A percentile compares a stretch with the other conserved stretches of the same genome.
phyloP scores from a whole-genome alignment of 2,888 invertebrate species.

The Iselma pallidipennis region DNA sequence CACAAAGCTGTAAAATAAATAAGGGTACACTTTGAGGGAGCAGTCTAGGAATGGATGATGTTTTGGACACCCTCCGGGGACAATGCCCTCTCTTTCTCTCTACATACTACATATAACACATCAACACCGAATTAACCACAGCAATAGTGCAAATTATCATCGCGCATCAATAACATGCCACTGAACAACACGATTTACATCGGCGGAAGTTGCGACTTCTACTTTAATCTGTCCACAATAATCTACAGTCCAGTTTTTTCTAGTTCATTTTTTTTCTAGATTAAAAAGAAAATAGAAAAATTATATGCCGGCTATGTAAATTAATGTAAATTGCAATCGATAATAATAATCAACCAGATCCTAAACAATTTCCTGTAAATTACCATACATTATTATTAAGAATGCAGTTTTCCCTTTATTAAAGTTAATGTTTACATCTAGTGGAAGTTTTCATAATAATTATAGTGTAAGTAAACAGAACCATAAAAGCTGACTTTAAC shows the following conservation, averaged over 20 bases:
- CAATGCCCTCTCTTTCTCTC: background rate
- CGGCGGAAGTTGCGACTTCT: background rate
- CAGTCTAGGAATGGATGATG: slow-evolving; percentile 9
- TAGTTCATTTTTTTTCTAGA: background rate
- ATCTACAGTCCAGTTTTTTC: no score
- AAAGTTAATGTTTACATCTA: background rate
- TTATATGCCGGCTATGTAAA: background rate
- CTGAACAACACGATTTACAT: background rate
- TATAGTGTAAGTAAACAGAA: slow-evolving; percentile 11
- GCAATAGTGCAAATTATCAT: background rate
- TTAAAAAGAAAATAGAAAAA: no score
- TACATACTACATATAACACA: background rate
- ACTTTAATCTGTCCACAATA: background rate
- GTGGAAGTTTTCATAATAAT: slow-evolving; percentile 4
- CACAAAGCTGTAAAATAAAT: slow-evolving; percentile 23
- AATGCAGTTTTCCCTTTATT: background rate
- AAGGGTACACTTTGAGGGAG: slow-evolving; percentile 15
- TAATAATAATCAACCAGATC: background rate
- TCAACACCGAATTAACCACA: slow-evolving; percentile 2
- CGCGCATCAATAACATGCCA: background rate
- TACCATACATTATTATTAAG: background rate
- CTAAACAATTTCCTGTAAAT: background rate
- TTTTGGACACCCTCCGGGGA: background rate
- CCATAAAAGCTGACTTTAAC: slow-evolving; percentile 9
- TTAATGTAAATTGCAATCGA: background rate